Evolutionary conservation across 2,888 invertebrate genomes (phyloP).

Genomic region (Mamestra brassicae): DNA sequence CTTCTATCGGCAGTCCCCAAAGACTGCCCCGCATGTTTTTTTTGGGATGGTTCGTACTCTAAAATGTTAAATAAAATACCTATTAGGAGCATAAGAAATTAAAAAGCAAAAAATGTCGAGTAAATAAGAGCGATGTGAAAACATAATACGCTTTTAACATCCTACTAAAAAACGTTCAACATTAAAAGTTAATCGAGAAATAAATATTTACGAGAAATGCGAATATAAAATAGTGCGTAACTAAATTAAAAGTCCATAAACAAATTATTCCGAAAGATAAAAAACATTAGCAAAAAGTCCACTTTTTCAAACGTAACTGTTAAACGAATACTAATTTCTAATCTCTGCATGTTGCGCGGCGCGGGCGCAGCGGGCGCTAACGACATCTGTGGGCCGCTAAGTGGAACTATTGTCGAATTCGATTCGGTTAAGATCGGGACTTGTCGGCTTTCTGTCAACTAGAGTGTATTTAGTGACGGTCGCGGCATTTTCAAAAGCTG

Average conservation of each 20-base stretch:
- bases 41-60: no score
- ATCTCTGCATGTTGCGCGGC: constrained; percentile 77
- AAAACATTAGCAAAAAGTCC: constrained; percentile 30
- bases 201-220: no score
- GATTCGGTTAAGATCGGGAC: constrained; percentile 80
- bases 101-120: no score
- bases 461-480: constrained; percentile 86
- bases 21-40: no score
- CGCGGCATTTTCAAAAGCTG: constrained; percentile 80
- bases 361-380: constrained; percentile 86
- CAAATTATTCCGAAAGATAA: not conserved
- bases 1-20: no score
- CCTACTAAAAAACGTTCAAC: no score
- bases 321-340: constrained; percentile 76
- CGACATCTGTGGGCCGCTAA: constrained; percentile 89
- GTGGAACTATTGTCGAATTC: constrained; percentile 88
- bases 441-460: constrained; percentile 84
- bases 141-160: no score
- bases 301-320: constrained; percentile 57
- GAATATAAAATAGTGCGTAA: no score
- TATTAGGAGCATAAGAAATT: no score
- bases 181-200: no score
- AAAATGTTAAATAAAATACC: no score
- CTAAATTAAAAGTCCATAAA: not conserved
- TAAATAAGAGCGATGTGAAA: no score